Percentiles rank a stretch among this genome's conserved stretches.
These are phyloP conservation scores for Drosophila dunni DNA, from an alignment of 1,140 invertebrate genomes.

Conservation along the genomic window DNA sequence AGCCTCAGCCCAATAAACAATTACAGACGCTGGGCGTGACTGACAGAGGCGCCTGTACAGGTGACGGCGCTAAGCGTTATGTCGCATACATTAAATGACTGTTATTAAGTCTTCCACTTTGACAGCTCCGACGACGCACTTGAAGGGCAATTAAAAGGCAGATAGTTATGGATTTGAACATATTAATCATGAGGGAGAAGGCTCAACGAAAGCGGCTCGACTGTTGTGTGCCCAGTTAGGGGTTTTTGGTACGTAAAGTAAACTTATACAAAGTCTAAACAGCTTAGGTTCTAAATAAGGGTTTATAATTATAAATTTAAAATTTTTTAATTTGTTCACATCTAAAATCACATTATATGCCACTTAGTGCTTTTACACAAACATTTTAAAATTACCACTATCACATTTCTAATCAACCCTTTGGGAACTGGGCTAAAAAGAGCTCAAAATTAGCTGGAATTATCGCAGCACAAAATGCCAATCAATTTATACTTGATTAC, in stretches of 20 bases:
- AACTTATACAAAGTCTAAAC: neutral
- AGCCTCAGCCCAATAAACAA: slow-evolving; percentile 4
- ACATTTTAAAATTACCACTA: too few relatives aligned
- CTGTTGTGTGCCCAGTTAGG: too few relatives aligned
- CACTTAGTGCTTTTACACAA: too few relatives aligned
- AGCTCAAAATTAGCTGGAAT: neutral
- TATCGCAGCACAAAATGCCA: neutral
- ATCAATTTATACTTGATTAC: slow-evolving; percentile 20
- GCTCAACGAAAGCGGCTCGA: too few relatives aligned
- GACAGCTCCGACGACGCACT: slow-evolving; percentile 27
- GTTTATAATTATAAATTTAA: too few relatives aligned
- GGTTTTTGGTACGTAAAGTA: too few relatives aligned
- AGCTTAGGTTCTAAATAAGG: too few relatives aligned
- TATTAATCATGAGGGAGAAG: too few relatives aligned
- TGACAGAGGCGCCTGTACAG: slow-evolving; percentile 59
- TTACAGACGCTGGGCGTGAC: slow-evolving; percentile 21
- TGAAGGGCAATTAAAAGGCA: slow-evolving; percentile 64
- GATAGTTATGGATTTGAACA: too few relatives aligned
- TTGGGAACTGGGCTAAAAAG: neutral
- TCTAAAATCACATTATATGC: too few relatives aligned
- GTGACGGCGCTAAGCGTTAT: slow-evolving; percentile 64
- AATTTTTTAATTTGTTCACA: too few relatives aligned
- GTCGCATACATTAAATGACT: slow-evolving; percentile 56
- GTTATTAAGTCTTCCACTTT: slow-evolving; percentile 55
- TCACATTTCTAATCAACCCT: too few relatives aligned